Conservation (phyloP, 2,888 invertebrate species). For the Pristionchus arcanus region DNA sequence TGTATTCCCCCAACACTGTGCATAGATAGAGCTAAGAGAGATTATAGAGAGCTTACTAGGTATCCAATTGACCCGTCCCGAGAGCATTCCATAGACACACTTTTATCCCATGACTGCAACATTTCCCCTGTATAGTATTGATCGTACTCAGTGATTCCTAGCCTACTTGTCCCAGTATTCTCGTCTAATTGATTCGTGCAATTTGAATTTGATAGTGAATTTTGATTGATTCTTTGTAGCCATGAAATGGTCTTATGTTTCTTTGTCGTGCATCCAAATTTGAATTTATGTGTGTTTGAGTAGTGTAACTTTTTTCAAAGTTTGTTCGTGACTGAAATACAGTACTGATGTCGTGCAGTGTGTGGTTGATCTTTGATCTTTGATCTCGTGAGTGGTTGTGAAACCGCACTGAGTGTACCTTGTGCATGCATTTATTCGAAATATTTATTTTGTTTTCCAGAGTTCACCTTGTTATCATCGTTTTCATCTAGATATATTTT, state of each 20-base stretch:
- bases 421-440: not conserved
- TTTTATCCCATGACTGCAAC: not conserved
- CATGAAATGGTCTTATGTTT: constrained; percentile 18
- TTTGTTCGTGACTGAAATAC: constrained; percentile 34
- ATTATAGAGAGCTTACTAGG: constrained; percentile 30
- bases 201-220: no score
- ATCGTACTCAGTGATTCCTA: constrained; percentile 25
- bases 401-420: constrained; percentile 28
- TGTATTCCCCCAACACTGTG: not conserved
- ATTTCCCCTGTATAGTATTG: constrained; percentile 19
- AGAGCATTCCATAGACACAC: not conserved
- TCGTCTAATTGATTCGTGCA: constrained; percentile 24
- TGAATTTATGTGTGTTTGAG: constrained; percentile 29
- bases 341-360: not conserved
- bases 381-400: constrained; percentile 4
- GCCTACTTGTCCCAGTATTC: constrained; percentile 25
- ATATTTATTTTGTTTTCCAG: not conserved
- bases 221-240: constrained; percentile 23
- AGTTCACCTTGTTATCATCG: not conserved
- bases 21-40: not conserved
- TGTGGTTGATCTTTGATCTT: constrained; percentile 25
- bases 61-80: not conserved
- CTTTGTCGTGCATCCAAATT: not conserved
- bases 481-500: not conserved
- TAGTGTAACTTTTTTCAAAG: not conserved